A percentile compares a stretch with the other conserved stretches of the same genome.
These are phyloP conservation scores for Noctua janthe DNA, from an alignment of 2,888 invertebrate genomes.

Conservation along the genomic window DNA sequence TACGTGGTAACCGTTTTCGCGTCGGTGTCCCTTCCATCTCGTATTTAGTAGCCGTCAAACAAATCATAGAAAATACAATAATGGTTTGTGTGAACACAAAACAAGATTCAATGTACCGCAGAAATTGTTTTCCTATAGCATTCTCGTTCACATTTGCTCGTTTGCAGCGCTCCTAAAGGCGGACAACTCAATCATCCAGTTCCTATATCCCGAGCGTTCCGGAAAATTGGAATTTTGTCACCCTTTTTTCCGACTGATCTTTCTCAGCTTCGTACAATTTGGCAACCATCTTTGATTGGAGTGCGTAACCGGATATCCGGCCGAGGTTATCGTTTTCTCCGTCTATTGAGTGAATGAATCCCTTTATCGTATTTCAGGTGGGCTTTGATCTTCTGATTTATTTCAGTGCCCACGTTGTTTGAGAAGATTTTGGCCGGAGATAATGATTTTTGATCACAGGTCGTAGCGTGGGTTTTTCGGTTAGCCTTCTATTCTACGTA, in stretches of 20 bases:
- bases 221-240: constrained; percentile 86
- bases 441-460: constrained; percentile 31
- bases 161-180: constrained; percentile 66
- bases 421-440: constrained; percentile 33
- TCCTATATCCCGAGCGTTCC: constrained; percentile 75
- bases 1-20: too few species aligned
- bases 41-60: neutral
- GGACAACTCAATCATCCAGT: constrained; percentile 80
- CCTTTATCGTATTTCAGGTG: constrained; percentile 78
- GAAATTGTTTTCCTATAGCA: constrained; percentile 35
- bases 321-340: constrained; percentile 79
- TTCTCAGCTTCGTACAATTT: constrained; percentile 82
- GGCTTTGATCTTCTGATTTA: constrained; percentile 77
- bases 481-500: neutral
- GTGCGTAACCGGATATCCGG: constrained; percentile 85
- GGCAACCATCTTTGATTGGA: constrained; percentile 85
- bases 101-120: constrained; percentile 33
- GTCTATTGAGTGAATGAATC: constrained; percentile 78
- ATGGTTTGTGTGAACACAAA: constrained; percentile 18
- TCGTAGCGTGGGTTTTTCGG: constrained; percentile 9
- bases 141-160: constrained; percentile 54
- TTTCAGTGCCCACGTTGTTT: constrained; percentile 65
- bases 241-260: constrained; percentile 84
- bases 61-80: constrained; percentile 6
- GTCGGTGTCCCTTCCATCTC: too few species aligned